phyloP scores from a whole-genome alignment of 2,888 invertebrate genomes.

The Taenaris catops region DNA sequence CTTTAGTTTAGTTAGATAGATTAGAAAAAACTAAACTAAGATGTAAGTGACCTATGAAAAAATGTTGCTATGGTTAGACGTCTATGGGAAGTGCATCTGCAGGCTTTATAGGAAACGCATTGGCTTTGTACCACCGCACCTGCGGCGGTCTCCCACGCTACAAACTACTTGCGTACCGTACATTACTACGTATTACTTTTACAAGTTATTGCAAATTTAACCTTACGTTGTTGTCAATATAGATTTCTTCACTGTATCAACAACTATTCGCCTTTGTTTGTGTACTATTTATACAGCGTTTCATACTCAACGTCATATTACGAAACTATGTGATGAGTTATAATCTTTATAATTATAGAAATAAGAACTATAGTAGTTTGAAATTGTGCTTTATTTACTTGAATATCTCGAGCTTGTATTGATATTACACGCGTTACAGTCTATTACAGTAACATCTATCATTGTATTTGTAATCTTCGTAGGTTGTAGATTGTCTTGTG shows the following conservation, averaged over 20 bases:
- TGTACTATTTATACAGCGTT: conserved; percentile 8
- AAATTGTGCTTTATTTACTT: not conserved
- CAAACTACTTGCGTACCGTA: conserved; percentile 31
- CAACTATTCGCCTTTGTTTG: not conserved
- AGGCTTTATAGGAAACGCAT: conserved; percentile 48
- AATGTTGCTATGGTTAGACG: conserved; percentile 15
- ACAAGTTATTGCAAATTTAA: conserved; percentile 6
- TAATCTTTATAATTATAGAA: not conserved
- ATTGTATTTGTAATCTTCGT: conserved; percentile 11
- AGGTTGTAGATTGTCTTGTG: conserved; percentile 3
- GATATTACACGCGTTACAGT: conserved; percentile 5
- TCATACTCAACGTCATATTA: not conserved
- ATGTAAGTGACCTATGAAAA: no score
- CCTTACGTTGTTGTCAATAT: conserved; percentile 4
- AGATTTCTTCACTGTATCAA: not conserved
- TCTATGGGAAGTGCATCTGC: conserved; percentile 59
- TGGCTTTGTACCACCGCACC: conserved; percentile 50
- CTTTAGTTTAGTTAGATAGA: no score
- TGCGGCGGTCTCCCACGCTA: conserved; percentile 70
- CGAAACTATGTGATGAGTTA: not conserved
- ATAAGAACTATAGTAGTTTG: not conserved
- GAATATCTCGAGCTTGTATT: not conserved
- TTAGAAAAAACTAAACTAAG: no score
- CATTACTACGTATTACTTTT: conserved; percentile 11
- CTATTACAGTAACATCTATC: conserved; percentile 11